Evolutionary conservation across 2,888 invertebrate species (phyloP).

Genomic region (Stramonita haemastoma): DNA sequence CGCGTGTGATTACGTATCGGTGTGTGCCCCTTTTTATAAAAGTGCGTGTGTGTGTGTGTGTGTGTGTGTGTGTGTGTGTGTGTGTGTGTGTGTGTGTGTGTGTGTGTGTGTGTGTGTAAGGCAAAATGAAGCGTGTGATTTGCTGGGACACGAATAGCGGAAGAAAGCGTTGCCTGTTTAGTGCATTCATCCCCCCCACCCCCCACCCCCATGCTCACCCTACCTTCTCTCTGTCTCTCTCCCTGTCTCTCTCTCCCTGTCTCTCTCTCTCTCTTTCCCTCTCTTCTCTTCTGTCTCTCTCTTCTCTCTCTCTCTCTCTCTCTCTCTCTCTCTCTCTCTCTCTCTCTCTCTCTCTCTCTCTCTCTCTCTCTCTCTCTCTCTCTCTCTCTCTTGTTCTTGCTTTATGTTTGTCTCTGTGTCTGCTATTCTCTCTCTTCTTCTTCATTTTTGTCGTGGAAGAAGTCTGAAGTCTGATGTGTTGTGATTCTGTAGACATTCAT

Average conservation of each 20-base stretch:
- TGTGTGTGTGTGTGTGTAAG: neutral
- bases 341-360: neutral
- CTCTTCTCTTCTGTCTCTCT: neutral
- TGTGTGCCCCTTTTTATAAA: neutral
- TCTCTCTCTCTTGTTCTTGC: neutral
- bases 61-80: neutral
- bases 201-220: neutral
- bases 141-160: too few species aligned
- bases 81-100: neutral
- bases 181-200: too few species aligned
- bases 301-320: neutral
- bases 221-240: slow-evolving; percentile 36
- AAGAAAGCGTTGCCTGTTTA: slow-evolving; percentile 8
- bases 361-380: neutral
- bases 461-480: too few species aligned
- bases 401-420: neutral
- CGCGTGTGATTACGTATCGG: neutral
- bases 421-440: neutral
- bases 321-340: neutral
- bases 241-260: slow-evolving; percentile 2
- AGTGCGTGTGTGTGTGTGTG: neutral
- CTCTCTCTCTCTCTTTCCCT: neutral
- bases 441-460: too few species aligned
- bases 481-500: too few species aligned
- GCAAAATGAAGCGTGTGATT: too few species aligned